A percentile compares a stretch with the other conserved stretches of the same genome.
phyloP scores from a whole-genome alignment of 2,113 vertebrate species.

The Atractosteus spatula region DNA sequence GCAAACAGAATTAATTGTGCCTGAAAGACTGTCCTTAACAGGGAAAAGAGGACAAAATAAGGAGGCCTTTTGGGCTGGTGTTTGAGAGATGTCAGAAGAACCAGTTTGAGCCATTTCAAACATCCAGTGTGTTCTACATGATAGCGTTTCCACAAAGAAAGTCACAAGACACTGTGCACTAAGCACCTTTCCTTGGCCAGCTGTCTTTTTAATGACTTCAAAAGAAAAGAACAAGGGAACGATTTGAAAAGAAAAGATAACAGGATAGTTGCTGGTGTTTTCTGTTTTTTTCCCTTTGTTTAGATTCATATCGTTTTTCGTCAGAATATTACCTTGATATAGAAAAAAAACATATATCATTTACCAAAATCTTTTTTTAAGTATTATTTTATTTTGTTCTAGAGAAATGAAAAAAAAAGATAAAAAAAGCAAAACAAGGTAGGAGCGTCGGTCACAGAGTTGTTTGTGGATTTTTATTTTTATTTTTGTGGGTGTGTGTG shows the following conservation, averaged over 20 bases:
- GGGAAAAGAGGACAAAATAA: constrained; percentile 45
- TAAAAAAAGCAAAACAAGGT: constrained; percentile 32
- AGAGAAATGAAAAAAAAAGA: constrained; percentile 34
- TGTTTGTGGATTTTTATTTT: constrained; percentile 34
- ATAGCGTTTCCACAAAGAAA: constrained; percentile 35
- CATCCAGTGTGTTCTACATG: constrained; percentile 35
- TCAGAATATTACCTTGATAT: constrained; percentile 31
- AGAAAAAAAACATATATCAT: constrained; percentile 33
- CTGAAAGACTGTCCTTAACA: constrained; percentile 17
- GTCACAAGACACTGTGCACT: constrained; percentile 59
- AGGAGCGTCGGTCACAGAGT: constrained; percentile 41
- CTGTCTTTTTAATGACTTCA: constrained; percentile 24
- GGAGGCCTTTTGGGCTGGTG: constrained; percentile 47
- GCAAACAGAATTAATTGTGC: constrained; percentile 3
- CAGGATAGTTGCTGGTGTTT: constrained; percentile 7
- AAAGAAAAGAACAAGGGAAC: constrained; percentile 20
- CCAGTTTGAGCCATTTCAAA: background rate
- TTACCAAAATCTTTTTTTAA: constrained; percentile 36
- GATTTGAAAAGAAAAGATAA: constrained; percentile 1
- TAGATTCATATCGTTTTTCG: constrained; percentile 37
- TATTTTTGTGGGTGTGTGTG: constrained; percentile 28
- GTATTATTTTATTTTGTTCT: constrained; percentile 35
- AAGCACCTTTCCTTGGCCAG: constrained; percentile 52
- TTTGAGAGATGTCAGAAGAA: constrained; percentile 12
- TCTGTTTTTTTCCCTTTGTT: constrained; percentile 13